Evolutionary conservation across 35 echinoderm and acorn worm genomes (phyloP).

Genomic region (Ptychodera flava): DNA sequence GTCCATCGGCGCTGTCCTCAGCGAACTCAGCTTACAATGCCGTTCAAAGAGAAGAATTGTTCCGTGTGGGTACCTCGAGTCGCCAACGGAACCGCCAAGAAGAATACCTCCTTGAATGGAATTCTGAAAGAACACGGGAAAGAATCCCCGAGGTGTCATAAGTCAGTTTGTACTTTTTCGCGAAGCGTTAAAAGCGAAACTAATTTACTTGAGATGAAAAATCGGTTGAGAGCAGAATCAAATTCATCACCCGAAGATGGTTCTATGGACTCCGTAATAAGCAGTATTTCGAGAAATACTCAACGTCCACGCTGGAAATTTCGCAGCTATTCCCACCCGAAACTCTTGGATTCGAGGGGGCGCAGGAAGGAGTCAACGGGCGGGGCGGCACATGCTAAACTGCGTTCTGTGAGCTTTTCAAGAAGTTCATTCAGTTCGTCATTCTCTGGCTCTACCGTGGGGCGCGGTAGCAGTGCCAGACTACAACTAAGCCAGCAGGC

Average conservation of each 20-base stretch:
- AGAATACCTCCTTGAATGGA: neutral
- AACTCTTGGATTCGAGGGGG: constrained; percentile 15
- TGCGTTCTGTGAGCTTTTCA: constrained; percentile 43
- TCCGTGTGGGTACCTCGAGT: constrained; percentile 12
- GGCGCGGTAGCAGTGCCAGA: constrained; percentile 62
- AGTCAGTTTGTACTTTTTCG: neutral
- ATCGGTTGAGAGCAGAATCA: neutral
- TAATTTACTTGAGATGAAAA: neutral
- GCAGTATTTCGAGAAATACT: constrained; percentile 20
- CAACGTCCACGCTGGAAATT: neutral
- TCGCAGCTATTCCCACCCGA: constrained; percentile 7
- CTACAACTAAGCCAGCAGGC: constrained; percentile 65
- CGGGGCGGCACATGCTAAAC: constrained; percentile 20
- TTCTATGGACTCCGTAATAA: constrained; percentile 18
- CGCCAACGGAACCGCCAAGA: neutral
- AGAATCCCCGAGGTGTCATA: neutral
- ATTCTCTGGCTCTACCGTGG: constrained; percentile 58
- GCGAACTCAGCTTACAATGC: neutral
- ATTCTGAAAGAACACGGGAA: neutral
- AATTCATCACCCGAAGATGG: neutral
- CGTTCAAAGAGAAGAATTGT: constrained; percentile 6
- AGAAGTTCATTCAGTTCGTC: constrained; percentile 76
- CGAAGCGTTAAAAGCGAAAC: neutral
- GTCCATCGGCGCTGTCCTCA: neutral
- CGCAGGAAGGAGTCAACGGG: constrained; percentile 13